Evolutionary conservation across 2,888 invertebrate species (phyloP), one percentile per base, ranked within the genome.

Genomic region (Poecilobothrus nobilitatus): DNA sequence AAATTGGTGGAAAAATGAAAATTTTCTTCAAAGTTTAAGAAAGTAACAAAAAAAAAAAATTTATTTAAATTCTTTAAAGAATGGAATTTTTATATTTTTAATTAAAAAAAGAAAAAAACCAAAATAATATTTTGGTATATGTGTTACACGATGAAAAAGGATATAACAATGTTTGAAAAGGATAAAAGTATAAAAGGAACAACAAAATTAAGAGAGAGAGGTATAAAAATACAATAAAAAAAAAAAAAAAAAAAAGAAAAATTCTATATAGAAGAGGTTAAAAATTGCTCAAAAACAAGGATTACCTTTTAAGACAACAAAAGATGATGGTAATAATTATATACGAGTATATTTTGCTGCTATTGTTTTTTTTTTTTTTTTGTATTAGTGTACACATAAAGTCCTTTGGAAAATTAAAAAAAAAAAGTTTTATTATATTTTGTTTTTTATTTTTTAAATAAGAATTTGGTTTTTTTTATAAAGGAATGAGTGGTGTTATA

Each of bases 231-330:
- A 53, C 53, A 53, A 53, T 12, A n/a, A n/a, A 53, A 53, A n/a
- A 53, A 53, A 9, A 18, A 37, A 37, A 37, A 37, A 5, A 5
- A 27, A 27, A 27, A 27, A 27, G 27, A 27, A 27, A 27, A 27
- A 4, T 27, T 27, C 5, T 41, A 41, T 12, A 8, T 41, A 41
- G 15, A 41, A 41, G 15, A 41, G 41, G 41, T 41, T 41, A 41
- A 41, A 41, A 41, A 41, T 41, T 41, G 9, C 18, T 53, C n/a
- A n/a, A 53, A 18, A 53, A 53, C 53, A 53, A 53, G 53, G 53
- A 53, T 53, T 53, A 53, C 53, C 53, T 53, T 53, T 53, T 53
- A 53, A 53, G 53, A 53, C 53, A 53, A 53, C 15, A 53, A 53
- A 53, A n/a, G 53, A 53, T 53, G 53, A n/a, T 53, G 53, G 53